These are phyloP conservation scores for Tanytarsus gracilentus DNA, from an alignment of 2,888 invertebrate species.

Conservation along the genomic window DNA sequence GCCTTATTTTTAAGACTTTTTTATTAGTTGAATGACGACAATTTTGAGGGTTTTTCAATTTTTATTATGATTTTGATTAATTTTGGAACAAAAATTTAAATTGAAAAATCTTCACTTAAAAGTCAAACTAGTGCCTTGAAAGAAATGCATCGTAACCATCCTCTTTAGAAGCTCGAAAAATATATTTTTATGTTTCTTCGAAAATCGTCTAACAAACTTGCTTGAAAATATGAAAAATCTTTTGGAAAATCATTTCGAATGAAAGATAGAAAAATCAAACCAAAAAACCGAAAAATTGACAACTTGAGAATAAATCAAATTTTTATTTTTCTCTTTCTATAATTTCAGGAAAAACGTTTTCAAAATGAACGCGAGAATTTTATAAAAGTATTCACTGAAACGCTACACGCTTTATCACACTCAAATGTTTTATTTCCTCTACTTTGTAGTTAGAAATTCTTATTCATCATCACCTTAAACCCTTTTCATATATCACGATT, in stretches of 20 bases:
- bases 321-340: constrained; percentile 23
- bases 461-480: background rate
- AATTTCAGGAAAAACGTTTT: constrained; percentile 30
- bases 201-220: too few relatives aligned
- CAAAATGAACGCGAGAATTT: constrained; percentile 23
- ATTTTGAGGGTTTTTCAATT: too few relatives aligned
- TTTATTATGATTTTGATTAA: too few relatives aligned
- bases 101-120: too few relatives aligned
- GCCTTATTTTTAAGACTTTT: too few relatives aligned
- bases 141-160: too few relatives aligned
- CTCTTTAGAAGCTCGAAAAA: too few relatives aligned
- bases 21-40: too few relatives aligned
- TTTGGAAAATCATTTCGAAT: too few relatives aligned
- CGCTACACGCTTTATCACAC: constrained; percentile 16
- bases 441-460: background rate
- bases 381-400: constrained; percentile 24
- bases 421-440: constrained; percentile 17
- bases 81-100: background rate
- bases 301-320: background rate
- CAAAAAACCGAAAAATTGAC: background rate
- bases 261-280: background rate
- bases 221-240: too few relatives aligned
- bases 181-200: background rate
- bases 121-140: too few relatives aligned
- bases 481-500: too few relatives aligned